Base-by-base conservation (phyloP, 1,140 invertebrate species). In the Chironomus striatipennis region DNA sequence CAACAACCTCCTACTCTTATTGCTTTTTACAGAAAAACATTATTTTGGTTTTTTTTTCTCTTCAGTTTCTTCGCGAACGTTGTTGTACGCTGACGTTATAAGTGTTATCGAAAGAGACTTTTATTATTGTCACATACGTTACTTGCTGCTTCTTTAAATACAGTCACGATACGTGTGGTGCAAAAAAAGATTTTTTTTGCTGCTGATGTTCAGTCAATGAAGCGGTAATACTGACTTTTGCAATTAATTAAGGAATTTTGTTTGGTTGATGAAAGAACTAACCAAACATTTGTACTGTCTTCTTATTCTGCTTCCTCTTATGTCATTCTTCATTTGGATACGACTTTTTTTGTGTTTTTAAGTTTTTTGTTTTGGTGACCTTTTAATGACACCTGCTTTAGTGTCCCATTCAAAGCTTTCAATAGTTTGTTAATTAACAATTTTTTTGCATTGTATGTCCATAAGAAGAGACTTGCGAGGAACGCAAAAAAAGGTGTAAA, bases 1-100 rank as follows among this genome's bases (percentile, higher is more conserved):
- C 47, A 57, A 57, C 47, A 57, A 57, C 47, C 47, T 57, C 47
- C 47, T 57, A 57, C 47, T 57, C 47, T 57, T 57, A 15, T 57
- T 57, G 8, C 43, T 47, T 57, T 57, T 57, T 57, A n/a, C 12
- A 57, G 47, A 12, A 57, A 57, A 12, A 57, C 8, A 15, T 57
- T 57, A n/a, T 47, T 57, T 57, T n/a, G 47, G 47, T 57, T 5
- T 57, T 57, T 57, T 57, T 57, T 57, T 2, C 24, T 34, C 24
- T 34, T 34, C 24, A 57, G 47, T 57, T 57, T 57, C 47, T 57
- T 57, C 47, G 47, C 47, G 47, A 57, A 57, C 47, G 47, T 57
- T 57, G 47, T 57, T 57, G 47, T 57, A 57, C 12, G 47, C 47
- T 57, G 47, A 57, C 47, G 47, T n/a, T 57, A n/a, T 57, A n/a